Evolutionary conservation across 1,140 invertebrate genomes (phyloP), one percentile per base, ranked within the genome.

Genomic region (Notospermus geniculatus): DNA sequence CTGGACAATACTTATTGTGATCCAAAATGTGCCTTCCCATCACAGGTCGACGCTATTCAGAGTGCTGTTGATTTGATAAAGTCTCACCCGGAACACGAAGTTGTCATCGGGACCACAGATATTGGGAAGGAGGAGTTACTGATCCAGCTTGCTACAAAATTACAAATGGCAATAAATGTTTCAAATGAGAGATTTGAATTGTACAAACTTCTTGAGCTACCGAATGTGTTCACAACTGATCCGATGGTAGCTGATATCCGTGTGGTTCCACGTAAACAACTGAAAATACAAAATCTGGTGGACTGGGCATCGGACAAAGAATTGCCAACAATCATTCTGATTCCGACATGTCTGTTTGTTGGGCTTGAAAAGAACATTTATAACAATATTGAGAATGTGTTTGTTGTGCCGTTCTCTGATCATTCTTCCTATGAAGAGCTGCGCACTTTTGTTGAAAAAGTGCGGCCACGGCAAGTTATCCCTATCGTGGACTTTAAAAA

Each of bases 1-100:
- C 57, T 84, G 27, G 83, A 84, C 62, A 84, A 84, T 62, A 84
- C 82, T 0, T 84, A 80, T 62, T 83, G 80, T 63, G 69, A 72
- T 57, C 74, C 77, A n/a, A 54, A 64, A 9, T 82, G 78, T 66
- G 39, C 60, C 15, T 82, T 83, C 68, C 77, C 76, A 22, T 57
- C 73, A 4, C 56, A 75, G 54, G 69, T 77, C 25, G 63, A 72
- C 39, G 73, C 71, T 23, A 59, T 66, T 19, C 45, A 73, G 27
- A 45, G 68, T 28, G 71, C 83, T n/a, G 50, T 82, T 19, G 53
- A 71, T 23, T 68, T 80, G 2, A 71, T 78, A 13, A 46, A 65
- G 22, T n/a, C 60, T 19, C 67, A 75, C 66, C 56, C 63, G 9
- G 62, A 75, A 46, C 60, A 74, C 56, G 36, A 74, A 55, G 69